Percentiles rank a stretch among this genome's conserved stretches.
Conservation (phyloP, 2,113 vertebrate species). For the Manacus vitellinus region DNA sequence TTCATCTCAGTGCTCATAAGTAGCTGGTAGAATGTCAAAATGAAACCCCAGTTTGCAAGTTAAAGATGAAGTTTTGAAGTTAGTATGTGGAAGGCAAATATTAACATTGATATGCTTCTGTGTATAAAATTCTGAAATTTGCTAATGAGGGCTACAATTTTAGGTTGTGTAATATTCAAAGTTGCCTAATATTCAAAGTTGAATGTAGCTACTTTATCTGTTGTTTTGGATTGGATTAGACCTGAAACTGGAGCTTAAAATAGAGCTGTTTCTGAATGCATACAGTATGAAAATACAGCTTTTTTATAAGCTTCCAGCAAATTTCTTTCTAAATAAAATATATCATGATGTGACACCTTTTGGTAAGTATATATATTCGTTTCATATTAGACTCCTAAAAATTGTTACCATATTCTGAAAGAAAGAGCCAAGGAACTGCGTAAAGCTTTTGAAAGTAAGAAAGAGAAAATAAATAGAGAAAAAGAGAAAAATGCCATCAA, state of each 20-base stretch:
- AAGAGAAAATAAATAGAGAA: neutral
- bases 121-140: neutral
- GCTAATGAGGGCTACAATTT: neutral
- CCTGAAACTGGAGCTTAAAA: neutral
- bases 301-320: neutral
- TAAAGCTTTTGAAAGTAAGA: neutral
- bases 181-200: neutral
- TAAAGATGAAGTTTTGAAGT: neutral
- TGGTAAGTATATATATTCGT: neutral
- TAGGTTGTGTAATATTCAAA: neutral
- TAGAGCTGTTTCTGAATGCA: neutral
- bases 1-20: neutral
- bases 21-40: neutral
- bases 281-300: neutral
- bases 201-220: neutral
- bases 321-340: neutral
- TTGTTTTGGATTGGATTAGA: neutral
- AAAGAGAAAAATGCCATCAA: neutral
- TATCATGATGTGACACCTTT: neutral
- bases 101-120: rapidly evolving
- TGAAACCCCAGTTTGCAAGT: neutral
- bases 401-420: neutral
- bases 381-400: neutral
- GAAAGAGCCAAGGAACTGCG: neutral
- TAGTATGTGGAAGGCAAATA: neutral